Evolutionary conservation across 2,888 invertebrate genomes (phyloP), one percentile per base, ranked within the genome.

Genomic region (Alloscopus bannaensis): DNA sequence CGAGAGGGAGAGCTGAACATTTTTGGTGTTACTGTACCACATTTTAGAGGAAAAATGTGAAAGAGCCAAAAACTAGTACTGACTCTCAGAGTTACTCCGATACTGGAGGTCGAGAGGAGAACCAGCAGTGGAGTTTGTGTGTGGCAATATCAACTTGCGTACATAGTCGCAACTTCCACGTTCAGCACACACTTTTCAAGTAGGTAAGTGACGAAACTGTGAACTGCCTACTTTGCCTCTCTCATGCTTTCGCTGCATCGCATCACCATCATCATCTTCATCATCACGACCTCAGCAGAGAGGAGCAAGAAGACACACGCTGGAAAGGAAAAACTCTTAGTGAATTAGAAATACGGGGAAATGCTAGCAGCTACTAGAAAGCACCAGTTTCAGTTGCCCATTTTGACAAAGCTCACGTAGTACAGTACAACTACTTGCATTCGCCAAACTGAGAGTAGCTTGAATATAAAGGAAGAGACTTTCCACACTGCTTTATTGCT

Each of bases 241-340:
- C n/a, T n/a, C n/a, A n/a, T n/a, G 24, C 50, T 71, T 62, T 31
- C 31, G 24, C 55, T 28, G 29, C 70, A 45, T 60, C 62, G 50
- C 47, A 66, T 52, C 29, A 70, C 45, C 70, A 65, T 65, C 65
- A 65, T 65, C 65, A 45, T 65, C 31, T 45, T 71, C 62, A 29
- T 71, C 62, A 62, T 62, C 62, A 62, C 40, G 42, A 62, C 62
- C n/a, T 11, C 40, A 40, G 62, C 11, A 31, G 52, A 52, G 52
- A 52, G 52, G 24, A 3, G 24, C 22, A 3, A 52, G 4, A 3
- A 47, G 18, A 47, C 47, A n/a, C n/a, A n/a, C n/a, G n/a, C n/a
- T n/a, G n/a, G n/a, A n/a, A n/a, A n/a, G n/a, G 8, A 13, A 40
- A 13, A 40, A 40, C 40, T 40, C 47, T n/a, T 47, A 47, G 47